Conservation (phyloP, 1,140 invertebrate species). For the Bombus impatiens region DNA sequence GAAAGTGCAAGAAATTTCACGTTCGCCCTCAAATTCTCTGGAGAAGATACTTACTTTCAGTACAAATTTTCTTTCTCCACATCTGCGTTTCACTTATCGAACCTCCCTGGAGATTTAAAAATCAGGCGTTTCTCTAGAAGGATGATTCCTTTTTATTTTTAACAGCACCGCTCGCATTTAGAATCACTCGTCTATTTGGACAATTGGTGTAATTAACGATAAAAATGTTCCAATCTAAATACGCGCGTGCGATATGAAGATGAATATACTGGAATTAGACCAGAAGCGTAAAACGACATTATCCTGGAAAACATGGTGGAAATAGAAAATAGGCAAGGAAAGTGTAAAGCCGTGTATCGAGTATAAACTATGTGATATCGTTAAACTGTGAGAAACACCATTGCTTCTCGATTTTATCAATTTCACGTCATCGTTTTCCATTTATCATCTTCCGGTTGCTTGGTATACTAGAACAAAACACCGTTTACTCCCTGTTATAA, state of each 20-base stretch:
- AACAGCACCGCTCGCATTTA: no score
- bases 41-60: not conserved
- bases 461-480: not conserved
- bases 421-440: constrained; percentile 1
- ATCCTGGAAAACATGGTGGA: no score
- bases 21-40: not conserved
- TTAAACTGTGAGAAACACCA: not conserved
- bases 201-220: no score
- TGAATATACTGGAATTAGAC: no score
- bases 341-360: no score
- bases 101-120: no score
- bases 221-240: no score
- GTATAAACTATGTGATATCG: not conserved
- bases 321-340: no score
- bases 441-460: not conserved
- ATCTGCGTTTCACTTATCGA: not conserved
- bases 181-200: no score
- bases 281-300: not conserved
- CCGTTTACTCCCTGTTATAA: constrained; percentile 1
- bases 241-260: no score
- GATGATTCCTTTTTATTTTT: not conserved
- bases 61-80: not conserved
- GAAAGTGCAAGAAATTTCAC: not conserved
- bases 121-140: no score
- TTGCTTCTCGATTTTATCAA: not conserved